Evolutionary conservation across 1,140 invertebrate genomes (phyloP).

Genomic region (Drosophila ficusphila): DNA sequence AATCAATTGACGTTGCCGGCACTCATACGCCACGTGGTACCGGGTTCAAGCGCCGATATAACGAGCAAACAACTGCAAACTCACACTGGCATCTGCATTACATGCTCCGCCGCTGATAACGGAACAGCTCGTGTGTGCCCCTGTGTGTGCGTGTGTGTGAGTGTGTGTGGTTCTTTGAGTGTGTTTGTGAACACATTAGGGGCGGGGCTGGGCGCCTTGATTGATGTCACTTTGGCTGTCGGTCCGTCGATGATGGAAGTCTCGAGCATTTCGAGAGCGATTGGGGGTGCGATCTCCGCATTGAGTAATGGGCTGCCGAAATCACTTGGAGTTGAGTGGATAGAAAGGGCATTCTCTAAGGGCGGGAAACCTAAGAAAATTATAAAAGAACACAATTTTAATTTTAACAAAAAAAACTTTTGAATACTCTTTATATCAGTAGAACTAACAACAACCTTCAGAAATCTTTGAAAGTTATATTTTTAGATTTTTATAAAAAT

Average conservation of each 20-base stretch:
- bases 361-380: too few species aligned
- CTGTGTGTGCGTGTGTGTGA: neutral
- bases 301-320: constrained; percentile 26
- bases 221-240: constrained; percentile 76
- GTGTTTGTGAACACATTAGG: constrained; percentile 45
- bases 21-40: constrained; percentile 76
- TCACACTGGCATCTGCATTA: constrained; percentile 43
- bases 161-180: constrained; percentile 14
- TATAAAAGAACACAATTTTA: neutral
- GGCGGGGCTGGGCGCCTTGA: constrained; percentile 60
- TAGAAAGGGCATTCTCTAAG: neutral
- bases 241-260: constrained; percentile 18
- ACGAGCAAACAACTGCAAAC: constrained; percentile 57
- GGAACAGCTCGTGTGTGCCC: constrained; percentile 6
- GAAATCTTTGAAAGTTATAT: too few species aligned
- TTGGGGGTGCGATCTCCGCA: constrained; percentile 14
- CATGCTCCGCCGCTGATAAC: constrained; percentile 67
- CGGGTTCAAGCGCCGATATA: constrained; percentile 34
- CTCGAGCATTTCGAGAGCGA: neutral
- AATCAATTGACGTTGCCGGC: constrained; percentile 71
- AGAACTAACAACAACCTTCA: too few species aligned
- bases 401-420: too few species aligned
- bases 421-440: too few species aligned
- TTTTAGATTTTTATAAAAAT: too few species aligned
- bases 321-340: neutral